A percentile compares a stretch with the other conserved stretches of the same genome.
phyloP scores from a whole-genome alignment of 35 echinoderm and acorn worm species.

The Acanthaster planci region DNA sequence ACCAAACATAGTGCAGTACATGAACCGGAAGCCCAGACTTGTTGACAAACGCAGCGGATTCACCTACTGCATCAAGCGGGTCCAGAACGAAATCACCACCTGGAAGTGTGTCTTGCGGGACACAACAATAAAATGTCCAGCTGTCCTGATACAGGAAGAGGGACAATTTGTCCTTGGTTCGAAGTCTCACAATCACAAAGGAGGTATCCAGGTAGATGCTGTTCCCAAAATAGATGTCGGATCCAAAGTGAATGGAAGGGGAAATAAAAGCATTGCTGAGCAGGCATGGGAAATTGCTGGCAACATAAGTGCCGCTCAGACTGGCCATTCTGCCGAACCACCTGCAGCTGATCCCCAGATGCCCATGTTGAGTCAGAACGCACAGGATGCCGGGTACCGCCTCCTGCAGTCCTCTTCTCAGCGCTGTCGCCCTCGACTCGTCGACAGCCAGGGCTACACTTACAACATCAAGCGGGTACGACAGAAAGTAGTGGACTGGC shows the following conservation, averaged over 20 bases:
- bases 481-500: background rate
- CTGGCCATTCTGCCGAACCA: background rate
- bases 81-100: background rate
- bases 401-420: background rate
- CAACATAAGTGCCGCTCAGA: background rate
- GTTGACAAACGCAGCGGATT: background rate
- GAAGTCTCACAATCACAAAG: background rate
- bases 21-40: background rate
- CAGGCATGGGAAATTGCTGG: conserved; percentile 12
- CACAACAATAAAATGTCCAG: background rate
- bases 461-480: background rate
- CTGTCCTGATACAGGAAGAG: background rate
- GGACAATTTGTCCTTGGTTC: background rate
- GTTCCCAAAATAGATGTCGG: background rate
- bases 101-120: background rate
- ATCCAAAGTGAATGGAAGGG: background rate
- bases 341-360: background rate
- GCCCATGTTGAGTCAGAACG: background rate
- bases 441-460: conserved; percentile 3
- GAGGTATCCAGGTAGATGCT: background rate
- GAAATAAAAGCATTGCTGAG: background rate
- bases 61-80: conserved; percentile 1
- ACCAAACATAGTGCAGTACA: background rate
- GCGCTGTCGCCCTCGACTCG: conserved; percentile 4
- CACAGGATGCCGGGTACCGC: background rate